A percentile compares a stretch with the other conserved stretches of the same genome.
These are phyloP conservation scores for Drosophila sucinea DNA, from an alignment of 1,140 invertebrate genomes.

Conservation along the genomic window DNA sequence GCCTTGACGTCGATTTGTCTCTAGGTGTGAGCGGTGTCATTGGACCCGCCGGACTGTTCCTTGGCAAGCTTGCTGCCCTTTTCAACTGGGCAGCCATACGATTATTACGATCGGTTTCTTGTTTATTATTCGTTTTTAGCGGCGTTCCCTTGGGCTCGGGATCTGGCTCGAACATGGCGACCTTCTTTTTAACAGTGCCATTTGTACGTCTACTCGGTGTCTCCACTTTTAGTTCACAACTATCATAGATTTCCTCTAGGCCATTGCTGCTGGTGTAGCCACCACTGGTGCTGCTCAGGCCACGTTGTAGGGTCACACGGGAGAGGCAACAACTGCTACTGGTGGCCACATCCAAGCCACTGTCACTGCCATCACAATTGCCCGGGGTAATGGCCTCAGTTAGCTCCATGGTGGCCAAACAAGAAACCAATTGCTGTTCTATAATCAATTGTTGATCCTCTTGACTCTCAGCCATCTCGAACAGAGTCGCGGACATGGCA, in stretches of 20 bases:
- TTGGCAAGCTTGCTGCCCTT: conserved; percentile 84
- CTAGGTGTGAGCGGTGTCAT: conserved; percentile 25
- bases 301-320: conserved; percentile 78
- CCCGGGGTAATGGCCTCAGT: conserved; percentile 43
- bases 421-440: conserved; percentile 65
- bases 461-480: conserved; percentile 55
- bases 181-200: conserved; percentile 73
- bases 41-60: conserved; percentile 83
- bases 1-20: conserved; percentile 43
- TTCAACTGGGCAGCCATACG: conserved; percentile 68
- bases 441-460: conserved; percentile 49
- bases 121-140: conserved; percentile 53
- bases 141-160: conserved; percentile 52
- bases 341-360: conserved; percentile 89
- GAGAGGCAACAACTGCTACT: conserved; percentile 82
- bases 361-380: conserved; percentile 88
- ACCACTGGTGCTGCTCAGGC: conserved; percentile 85
- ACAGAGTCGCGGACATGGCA: conserved; percentile 69
- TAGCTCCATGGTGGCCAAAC: conserved; percentile 66
- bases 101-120: conserved; percentile 44
- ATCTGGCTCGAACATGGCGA: conserved; percentile 74
- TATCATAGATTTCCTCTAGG: conserved; percentile 85
- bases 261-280: conserved; percentile 87
- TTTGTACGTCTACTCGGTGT: conserved; percentile 46
- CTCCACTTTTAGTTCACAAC: conserved; percentile 87